Conservation (phyloP, 1,140 invertebrate genomes). For the Papilio aristodemus region DNA sequence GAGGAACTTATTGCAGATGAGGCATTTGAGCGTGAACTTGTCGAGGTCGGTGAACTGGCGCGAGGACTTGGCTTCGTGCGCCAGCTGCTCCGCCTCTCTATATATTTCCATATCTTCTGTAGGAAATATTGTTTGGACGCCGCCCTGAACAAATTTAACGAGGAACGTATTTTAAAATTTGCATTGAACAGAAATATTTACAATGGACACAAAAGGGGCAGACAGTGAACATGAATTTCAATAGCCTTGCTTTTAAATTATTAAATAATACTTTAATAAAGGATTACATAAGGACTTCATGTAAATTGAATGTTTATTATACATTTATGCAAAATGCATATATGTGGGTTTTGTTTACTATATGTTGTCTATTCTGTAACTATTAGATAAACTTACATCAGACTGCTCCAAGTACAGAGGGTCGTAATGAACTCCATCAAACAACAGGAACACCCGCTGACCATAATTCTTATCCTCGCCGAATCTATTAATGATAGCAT, state of each 20-base stretch:
- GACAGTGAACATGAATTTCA: too few relatives aligned
- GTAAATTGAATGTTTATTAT: too few relatives aligned
- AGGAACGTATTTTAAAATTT: too few relatives aligned
- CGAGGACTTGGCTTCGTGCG: conserved; percentile 91
- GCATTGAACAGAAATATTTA: too few relatives aligned
- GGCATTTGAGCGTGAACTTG: conserved; percentile 91
- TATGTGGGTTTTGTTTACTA: too few relatives aligned
- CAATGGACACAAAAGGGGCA: too few relatives aligned
- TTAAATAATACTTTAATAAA: too few relatives aligned
- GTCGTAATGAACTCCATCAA: conserved; percentile 98
- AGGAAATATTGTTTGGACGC: conserved; percentile 89
- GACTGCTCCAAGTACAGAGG: conserved; percentile 91
- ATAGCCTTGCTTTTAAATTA: too few relatives aligned
- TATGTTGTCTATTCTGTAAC: too few relatives aligned
- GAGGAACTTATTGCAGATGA: conserved; percentile 87
- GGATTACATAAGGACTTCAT: too few relatives aligned
- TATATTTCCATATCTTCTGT: conserved; percentile 87
- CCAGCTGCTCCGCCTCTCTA: conserved; percentile 90
- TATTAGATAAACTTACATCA: conserved; percentile 60
- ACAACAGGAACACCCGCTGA: conserved; percentile 93
- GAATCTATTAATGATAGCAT: conserved; percentile 94
- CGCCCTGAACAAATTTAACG: conserved; percentile 79
- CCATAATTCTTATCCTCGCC: conserved; percentile 95
- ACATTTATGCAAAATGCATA: too few relatives aligned
- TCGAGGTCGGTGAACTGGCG: conserved; percentile 94